Percentiles rank a stretch among this genome's conserved stretches.
These are phyloP conservation scores for Rhinophrynus dorsalis DNA, from an alignment of 2,797 vertebrate genomes.

Conservation along the genomic window DNA sequence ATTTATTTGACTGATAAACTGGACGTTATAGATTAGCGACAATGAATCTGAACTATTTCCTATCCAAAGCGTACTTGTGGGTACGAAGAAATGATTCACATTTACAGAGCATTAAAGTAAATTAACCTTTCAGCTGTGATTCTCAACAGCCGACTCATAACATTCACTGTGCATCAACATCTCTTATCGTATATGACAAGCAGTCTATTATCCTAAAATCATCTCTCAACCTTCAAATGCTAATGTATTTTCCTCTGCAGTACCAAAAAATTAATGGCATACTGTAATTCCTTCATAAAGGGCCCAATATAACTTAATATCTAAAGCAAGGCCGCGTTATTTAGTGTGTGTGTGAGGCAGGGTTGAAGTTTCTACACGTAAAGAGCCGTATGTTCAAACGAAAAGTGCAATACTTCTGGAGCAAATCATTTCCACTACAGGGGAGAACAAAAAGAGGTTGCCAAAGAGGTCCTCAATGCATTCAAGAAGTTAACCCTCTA, in stretches of 20 bases:
- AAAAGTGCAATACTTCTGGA: too few species aligned
- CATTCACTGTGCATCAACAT: constrained; percentile 18
- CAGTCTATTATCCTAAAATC: constrained; percentile 37
- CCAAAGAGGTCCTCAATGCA: too few species aligned
- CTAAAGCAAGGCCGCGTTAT: background rate
- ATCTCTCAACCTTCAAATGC: constrained; percentile 31
- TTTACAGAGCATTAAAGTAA: constrained; percentile 26
- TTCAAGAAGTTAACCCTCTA: too few species aligned
- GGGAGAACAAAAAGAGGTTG: too few species aligned
- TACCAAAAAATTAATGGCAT: constrained; percentile 25
- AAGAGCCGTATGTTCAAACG: too few species aligned
- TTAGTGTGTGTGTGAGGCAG: background rate
- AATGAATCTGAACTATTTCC: constrained; percentile 14
- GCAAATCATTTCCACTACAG: too few species aligned
- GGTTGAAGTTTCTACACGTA: background rate
- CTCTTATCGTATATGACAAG: constrained; percentile 41
- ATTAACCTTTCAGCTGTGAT: constrained; percentile 39
- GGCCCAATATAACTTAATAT: background rate
- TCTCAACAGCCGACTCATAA: constrained; percentile 32
- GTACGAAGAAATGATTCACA: constrained; percentile 36
- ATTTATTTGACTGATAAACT: background rate
- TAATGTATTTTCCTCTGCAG: constrained; percentile 27
- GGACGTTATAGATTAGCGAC: constrained; percentile 20
- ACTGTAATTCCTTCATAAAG: constrained; percentile 27
- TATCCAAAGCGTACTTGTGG: constrained; percentile 19